Base-by-base conservation (phyloP, 1,140 invertebrate species). In the Drosophila bifasciata region DNA sequence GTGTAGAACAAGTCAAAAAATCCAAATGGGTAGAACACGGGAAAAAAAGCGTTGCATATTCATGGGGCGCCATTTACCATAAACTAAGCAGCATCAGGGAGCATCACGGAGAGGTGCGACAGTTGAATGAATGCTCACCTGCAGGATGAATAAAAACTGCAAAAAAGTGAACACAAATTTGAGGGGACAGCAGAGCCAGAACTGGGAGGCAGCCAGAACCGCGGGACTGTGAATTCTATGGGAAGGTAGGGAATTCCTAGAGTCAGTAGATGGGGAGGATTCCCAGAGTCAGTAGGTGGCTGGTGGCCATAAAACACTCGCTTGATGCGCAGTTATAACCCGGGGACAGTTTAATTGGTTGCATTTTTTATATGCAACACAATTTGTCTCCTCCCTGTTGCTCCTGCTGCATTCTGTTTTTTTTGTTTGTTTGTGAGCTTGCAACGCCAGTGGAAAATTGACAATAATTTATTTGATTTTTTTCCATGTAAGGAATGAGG, bases 331-430 rank as follows among this genome's bases (percentile, higher is more conserved):
- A 79, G 83, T 90, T 90, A 76, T 88, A 90, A 81, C 84, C 79
- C 83, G 84, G 88, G 89, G 88, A 90, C 88, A 90, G 88, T 90
- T 90, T 90, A 90, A 90, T 90, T 90, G 88, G 79, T 68, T 90
- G 80, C 81, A 90, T 81, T 90, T 90, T 90, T 90, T 86, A 78
- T 78, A 69, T 77, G 73, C 80, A 76, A 70, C 72, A 66, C 50
- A 68, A 64, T 76, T 76, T 45, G 2, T 55, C 36, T 49, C 28
- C 52, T 15, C 11, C 7, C 7, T 8, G 8, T 2, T 9, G 23
- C 5, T 46, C 19, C 43, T n/a, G 17, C 17, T 15, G 49, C 23
- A 25, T 6, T 25, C 23, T 7, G 23, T 32, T 17, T n/a, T 48
- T 11, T 39, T 17, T 36, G 16, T 41, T 8, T 48, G 32, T 41